Evolutionary conservation across 2,113 vertebrate genomes (phyloP).

Genomic region (Hydrochoerus hydrochaeris): DNA sequence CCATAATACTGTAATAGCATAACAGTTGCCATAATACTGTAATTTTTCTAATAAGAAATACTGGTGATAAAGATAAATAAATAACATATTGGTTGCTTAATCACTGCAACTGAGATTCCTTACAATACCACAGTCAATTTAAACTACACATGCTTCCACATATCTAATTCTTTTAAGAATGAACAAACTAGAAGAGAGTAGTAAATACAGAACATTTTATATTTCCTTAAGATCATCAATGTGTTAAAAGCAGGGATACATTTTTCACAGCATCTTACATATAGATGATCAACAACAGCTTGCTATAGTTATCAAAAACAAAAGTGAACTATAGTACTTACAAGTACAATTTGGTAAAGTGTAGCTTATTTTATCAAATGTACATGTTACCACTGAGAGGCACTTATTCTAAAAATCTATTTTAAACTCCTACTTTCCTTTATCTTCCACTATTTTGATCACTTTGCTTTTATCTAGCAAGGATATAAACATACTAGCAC

Average conservation of each 20-base stretch:
- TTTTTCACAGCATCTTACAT: background rate
- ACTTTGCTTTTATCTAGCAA: background rate
- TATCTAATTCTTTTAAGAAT: background rate
- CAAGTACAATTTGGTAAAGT: background rate
- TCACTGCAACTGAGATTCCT: constrained; percentile 18
- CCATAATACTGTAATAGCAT: constrained; percentile 24
- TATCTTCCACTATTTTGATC: constrained; percentile 31
- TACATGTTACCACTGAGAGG: background rate
- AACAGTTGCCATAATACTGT: background rate
- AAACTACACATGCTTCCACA: background rate
- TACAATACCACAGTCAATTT: background rate
- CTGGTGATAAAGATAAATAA: background rate
- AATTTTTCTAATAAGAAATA: background rate
- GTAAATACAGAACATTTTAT: background rate
- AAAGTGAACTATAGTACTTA: constrained; percentile 25
- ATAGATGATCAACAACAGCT: background rate
- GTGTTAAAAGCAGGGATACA: constrained; percentile 7
- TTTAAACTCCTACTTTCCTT: constrained; percentile 27
- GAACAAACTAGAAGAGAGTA: background rate
- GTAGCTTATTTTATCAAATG: constrained; percentile 42
- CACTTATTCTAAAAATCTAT: constrained; percentile 4
- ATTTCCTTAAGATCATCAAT: constrained; percentile 35
- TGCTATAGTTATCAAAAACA: constrained; percentile 14
- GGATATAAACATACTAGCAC: constrained; percentile 5
- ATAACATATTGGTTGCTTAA: background rate